Percentiles rank a stretch among this genome's conserved stretches.
Conservation (phyloP, 1,140 invertebrate genomes). For the Drosophila littoralis region DNA sequence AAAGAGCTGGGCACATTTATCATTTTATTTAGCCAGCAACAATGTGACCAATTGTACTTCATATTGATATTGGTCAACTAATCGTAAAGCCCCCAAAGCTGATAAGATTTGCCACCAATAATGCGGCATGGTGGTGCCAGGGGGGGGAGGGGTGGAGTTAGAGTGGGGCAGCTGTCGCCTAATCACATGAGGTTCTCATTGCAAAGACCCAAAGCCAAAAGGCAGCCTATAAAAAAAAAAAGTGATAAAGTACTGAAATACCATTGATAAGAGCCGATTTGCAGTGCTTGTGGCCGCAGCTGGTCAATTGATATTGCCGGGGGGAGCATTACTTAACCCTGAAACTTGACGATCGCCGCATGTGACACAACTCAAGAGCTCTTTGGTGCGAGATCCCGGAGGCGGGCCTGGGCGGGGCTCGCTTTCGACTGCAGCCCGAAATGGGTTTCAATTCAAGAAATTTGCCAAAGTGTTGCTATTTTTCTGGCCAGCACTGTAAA, state of each 20-base stretch:
- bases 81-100: constrained; percentile 1
- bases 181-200: constrained; percentile 1
- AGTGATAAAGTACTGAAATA: constrained; percentile 13
- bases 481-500: background rate
- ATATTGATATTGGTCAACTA: constrained; percentile 31
- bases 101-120: constrained; percentile 29
- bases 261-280: constrained; percentile 15
- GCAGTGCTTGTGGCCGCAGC: background rate
- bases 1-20: too few species aligned
- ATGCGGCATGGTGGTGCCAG: background rate
- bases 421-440: too few species aligned
- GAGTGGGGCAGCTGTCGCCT: background rate
- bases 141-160: background rate
- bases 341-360: background rate
- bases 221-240: background rate
- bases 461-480: background rate
- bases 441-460: too few species aligned
- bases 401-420: too few species aligned
- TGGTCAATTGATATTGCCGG: constrained; percentile 4
- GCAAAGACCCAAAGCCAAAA: background rate
- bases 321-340: background rate
- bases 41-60: too few species aligned
- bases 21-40: too few species aligned
- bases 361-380: background rate
- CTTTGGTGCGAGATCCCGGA: too few species aligned